Evolutionary conservation across 2,888 invertebrate species (phyloP).

Genomic region (Chrysolina haemoptera): DNA sequence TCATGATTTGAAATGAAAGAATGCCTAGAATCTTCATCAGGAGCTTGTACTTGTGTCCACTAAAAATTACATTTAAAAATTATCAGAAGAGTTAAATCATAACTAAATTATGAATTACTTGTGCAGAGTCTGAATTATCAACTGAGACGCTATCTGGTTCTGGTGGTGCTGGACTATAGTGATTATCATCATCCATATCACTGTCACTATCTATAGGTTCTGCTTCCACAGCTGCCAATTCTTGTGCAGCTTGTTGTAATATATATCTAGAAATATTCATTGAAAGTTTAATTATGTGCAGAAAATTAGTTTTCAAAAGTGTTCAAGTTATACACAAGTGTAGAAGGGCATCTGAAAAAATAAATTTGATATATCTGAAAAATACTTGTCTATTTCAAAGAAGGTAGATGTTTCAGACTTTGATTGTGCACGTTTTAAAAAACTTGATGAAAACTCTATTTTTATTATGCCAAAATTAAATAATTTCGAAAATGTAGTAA

Average conservation of each 20-base stretch:
- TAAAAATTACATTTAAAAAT: slow-evolving; percentile 38
- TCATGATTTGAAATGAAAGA: slow-evolving; percentile 69
- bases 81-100: slow-evolving; percentile 33
- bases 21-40: slow-evolving; percentile 70
- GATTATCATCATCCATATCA: slow-evolving; percentile 67
- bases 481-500: too few relatives aligned
- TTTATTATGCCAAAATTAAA: too few relatives aligned
- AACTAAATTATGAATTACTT: slow-evolving; percentile 54
- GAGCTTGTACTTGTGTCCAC: slow-evolving; percentile 68
- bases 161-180: slow-evolving; percentile 64
- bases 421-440: too few relatives aligned
- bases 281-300: background rate
- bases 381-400: too few relatives aligned
- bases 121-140: slow-evolving; percentile 63
- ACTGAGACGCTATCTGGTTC: slow-evolving; percentile 58
- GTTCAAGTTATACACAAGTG: too few relatives aligned
- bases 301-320: too few relatives aligned
- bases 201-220: slow-evolving; percentile 84
- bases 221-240: slow-evolving; percentile 78
- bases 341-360: too few relatives aligned
- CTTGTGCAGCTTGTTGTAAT: slow-evolving; percentile 73
- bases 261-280: slow-evolving; percentile 69
- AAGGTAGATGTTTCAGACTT: too few relatives aligned
- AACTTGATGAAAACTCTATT: too few relatives aligned
- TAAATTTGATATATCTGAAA: too few relatives aligned